Evolutionary conservation across 2,797 vertebrate species (phyloP), one percentile per base, ranked within the genome.

Genomic region (Acanthopagrus latus): DNA sequence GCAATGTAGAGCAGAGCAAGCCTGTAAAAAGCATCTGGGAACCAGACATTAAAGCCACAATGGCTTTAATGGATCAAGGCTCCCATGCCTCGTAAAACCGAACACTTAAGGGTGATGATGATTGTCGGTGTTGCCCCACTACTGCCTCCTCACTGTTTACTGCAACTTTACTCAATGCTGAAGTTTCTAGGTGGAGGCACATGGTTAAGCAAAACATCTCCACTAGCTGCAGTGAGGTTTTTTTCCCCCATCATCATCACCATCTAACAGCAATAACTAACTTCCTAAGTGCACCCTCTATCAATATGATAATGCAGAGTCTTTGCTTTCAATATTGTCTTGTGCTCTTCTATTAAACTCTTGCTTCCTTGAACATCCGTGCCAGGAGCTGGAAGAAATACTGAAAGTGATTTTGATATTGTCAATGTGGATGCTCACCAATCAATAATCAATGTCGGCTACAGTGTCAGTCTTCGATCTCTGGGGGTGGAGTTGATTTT

Each of bases 21-120:
- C 85, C 86, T 65, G 83, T 91, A 89, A 91, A 91, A 90, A 90
- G 90, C 93, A 94, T 95, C 93, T 95, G 93, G 87, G 85, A 88
- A 69, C 80, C 93, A 95, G 91, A 92, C 89, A 78, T 85, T 87
- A 86, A 84, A 92, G 77, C 73, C 84, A 69, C 77, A 71, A 71
- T 76, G 66, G 47, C 74, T 87, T 88, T 91, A 90, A 91, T 87
- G 87, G 81, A 92, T 88, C 86, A 81, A 86, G 80, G 75, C 85
- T 81, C 38, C 64, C 21, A 67, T 84, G 82, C 64, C 88, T 89
- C 23, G 41, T 89, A 88, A 93, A 91, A 67, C 50, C 60, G 84
- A 88, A 89, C 84, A 84, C 82, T 90, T 80, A 82, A 82, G 64
- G 47, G 27, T 71, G 81, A 90, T 88, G 89, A 92, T 90, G 84